phyloP scores from a whole-genome alignment of 1,140 invertebrate genomes.

The Anoplolepis gracilipes region DNA sequence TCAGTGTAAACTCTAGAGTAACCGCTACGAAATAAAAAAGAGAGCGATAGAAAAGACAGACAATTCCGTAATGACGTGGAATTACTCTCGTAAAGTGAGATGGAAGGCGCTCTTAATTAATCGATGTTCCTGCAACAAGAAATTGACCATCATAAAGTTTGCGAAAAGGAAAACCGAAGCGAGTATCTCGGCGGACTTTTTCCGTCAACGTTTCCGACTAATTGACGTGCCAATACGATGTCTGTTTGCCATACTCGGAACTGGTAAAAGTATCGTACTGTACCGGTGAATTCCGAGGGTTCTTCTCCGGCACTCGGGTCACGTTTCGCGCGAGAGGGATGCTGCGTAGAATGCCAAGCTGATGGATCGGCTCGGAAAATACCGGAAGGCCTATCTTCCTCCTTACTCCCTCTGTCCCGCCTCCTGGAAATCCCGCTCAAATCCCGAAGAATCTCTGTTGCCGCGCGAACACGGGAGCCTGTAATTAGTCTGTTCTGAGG shows the following conservation, averaged over 20 bases:
- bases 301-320: constrained; percentile 30
- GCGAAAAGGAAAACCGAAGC: not conserved
- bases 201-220: constrained; percentile 19
- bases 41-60: not conserved
- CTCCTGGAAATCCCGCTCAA: constrained; percentile 5
- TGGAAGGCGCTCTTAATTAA: not conserved
- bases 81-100: not conserved
- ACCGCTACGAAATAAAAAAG: no score
- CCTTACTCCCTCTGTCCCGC: not conserved
- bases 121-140: not conserved
- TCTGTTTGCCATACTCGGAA: constrained; percentile 13
- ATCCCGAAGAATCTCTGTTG: constrained; percentile 39
- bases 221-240: constrained; percentile 23
- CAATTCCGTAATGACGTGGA: not conserved
- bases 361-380: constrained; percentile 60
- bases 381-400: constrained; percentile 29
- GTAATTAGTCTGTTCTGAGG: constrained; percentile 52
- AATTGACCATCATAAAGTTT: not conserved
- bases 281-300: constrained; percentile 14
- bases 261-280: not conserved
- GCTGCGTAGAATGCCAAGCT: constrained; percentile 50
- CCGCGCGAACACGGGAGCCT: not conserved
- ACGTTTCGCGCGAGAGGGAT: constrained; percentile 45
- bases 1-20: no score
- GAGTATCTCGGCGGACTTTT: not conserved